A percentile compares a stretch with the other conserved stretches of the same genome.
These are phyloP conservation scores for Diloba caeruleocephala DNA, from an alignment of 2,888 invertebrate species.

Conservation along the genomic window DNA sequence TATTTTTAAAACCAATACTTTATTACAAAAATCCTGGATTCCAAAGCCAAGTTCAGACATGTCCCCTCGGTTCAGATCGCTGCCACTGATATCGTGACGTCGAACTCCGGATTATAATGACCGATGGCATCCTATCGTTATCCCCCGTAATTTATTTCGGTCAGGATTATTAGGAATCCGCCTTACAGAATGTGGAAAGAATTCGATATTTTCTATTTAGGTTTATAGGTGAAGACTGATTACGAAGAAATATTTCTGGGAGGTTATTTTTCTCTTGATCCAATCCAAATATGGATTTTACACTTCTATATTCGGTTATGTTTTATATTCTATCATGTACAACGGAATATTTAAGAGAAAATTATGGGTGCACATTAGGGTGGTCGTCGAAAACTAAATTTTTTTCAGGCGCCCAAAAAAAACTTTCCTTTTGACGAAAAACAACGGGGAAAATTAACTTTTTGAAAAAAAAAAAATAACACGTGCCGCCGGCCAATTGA, in stretches of 20 bases:
- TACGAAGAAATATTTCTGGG: background rate
- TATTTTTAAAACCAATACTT: conserved; percentile 43
- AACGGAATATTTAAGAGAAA: too few species aligned
- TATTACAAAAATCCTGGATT: conserved; percentile 20
- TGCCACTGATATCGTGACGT: conserved; percentile 47
- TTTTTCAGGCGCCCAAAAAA: too few species aligned
- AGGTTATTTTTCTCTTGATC: background rate
- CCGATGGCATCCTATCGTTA: conserved; percentile 45
- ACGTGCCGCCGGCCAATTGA: too few species aligned
- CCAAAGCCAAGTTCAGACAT: conserved; percentile 16
- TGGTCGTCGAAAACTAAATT: too few species aligned
- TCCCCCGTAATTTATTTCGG: conserved; percentile 50
- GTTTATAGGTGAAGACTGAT: conserved; percentile 9
- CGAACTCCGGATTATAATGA: conserved; percentile 55
- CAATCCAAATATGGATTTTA: too few species aligned
- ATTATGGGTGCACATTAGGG: too few species aligned
- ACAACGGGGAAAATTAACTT: too few species aligned
- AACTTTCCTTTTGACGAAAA: too few species aligned
- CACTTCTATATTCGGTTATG: too few species aligned
- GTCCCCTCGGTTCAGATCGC: conserved; percentile 36
- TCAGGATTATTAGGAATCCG: conserved; percentile 41
- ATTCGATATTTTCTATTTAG: conserved; percentile 30
- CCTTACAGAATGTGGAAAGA: conserved; percentile 18
- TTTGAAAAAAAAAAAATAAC: too few species aligned
- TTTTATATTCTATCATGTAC: too few species aligned